Percentiles rank a stretch among this genome's conserved stretches.
Conservation (phyloP, 1,140 invertebrate species). For the Scylla paramamosain region DNA sequence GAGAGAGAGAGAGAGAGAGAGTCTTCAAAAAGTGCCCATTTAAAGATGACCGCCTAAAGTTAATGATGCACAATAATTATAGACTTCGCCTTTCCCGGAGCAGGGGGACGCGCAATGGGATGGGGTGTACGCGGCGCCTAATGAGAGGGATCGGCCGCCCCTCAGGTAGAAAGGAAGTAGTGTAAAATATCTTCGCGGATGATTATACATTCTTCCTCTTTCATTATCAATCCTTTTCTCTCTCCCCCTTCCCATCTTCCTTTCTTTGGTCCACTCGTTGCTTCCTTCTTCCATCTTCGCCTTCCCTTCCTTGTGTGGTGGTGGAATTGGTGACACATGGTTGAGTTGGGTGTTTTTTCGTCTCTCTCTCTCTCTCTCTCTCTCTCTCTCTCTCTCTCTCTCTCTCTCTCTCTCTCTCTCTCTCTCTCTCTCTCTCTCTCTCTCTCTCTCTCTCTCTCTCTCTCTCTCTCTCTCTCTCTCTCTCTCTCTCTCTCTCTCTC, state of each 20-base stretch:
- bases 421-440: too few relatives aligned
- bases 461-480: too few relatives aligned
- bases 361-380: neutral
- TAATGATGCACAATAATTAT: neutral
- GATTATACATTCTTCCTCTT: neutral
- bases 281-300: too few relatives aligned
- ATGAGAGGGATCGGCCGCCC: too few relatives aligned
- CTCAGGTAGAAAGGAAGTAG: neutral
- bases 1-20: neutral
- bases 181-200: neutral
- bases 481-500: too few relatives aligned
- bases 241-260: neutral
- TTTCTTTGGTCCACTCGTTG: neutral
- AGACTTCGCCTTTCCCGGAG: neutral
- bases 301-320: too few relatives aligned
- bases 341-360: too few relatives aligned
- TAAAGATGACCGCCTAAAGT: neutral
- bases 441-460: too few relatives aligned
- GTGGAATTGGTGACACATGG: too few relatives aligned
- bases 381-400: slow-evolving; percentile 15
- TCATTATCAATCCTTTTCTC: neutral
- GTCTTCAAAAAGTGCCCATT: neutral
- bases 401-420: neutral
- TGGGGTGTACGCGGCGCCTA: too few relatives aligned
- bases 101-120: neutral